Evolutionary conservation across 1,140 invertebrate genomes (phyloP), one percentile per base, ranked within the genome.

Genomic region (Triops cancriformis): DNA sequence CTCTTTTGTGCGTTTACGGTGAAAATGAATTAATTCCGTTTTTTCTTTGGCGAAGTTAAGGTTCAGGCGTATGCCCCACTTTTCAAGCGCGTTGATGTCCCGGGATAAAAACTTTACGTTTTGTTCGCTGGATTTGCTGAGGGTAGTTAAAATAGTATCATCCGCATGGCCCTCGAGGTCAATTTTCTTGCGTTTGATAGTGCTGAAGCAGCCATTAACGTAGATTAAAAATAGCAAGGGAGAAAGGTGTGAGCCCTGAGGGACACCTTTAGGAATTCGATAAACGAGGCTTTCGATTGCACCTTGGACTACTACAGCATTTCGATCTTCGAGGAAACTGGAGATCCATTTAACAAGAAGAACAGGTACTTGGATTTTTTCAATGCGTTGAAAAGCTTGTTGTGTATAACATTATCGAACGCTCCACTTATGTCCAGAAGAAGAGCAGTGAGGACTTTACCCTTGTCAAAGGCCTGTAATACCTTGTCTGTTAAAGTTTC

Each of bases 371-470:
- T 75, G 23, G 28, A 37, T 75, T 42, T 75, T 75, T 31, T 75
- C n/a, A 75, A 42, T 42, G 74, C 31, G 23, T n/a, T 11, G n/a
- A 75, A n/a, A 37, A 75, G 74, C 31, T 75, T 75, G 42, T 37
- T 75, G n/a, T 75, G 74, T 23, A 23, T 23, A n/a, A 75, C 74
- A 37, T 75, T 75, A n/a, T n/a, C n/a, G n/a, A n/a, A n/a, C n/a
- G n/a, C n/a, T n/a, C n/a, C n/a, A n/a, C n/a, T n/a, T n/a, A n/a
- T n/a, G n/a, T n/a, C n/a, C n/a, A n/a, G n/a, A n/a, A n/a, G n/a
- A n/a, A n/a, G n/a, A n/a, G n/a, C 28, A 45, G 28, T 76, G 45
- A n/a, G 37, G 28, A 76, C 74, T 42, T 10, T 76, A n/a, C n/a
- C n/a, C n/a, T n/a, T n/a, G n/a, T n/a, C n/a, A n/a, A n/a, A n/a